Evolutionary conservation across 2,113 vertebrate genomes (phyloP), one percentile per base, ranked within the genome.

Genomic region (Monarcha castaneiventris): DNA sequence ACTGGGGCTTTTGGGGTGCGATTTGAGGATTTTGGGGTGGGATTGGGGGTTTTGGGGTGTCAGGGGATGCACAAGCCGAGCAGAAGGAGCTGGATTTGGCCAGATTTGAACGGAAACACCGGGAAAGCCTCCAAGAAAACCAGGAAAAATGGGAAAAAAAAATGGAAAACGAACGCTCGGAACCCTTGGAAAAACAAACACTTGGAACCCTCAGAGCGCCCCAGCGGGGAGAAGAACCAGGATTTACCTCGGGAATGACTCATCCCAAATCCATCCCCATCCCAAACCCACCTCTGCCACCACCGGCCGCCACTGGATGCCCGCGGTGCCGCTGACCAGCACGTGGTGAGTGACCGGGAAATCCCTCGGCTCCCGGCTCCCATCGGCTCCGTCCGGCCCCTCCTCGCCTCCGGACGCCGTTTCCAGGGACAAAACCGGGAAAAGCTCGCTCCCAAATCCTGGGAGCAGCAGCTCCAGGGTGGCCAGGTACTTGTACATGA

Each of bases 401-500:
- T 93, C 91, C 6, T 97, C 97, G 0, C 97, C 98, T 13, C 98
- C 98, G 0, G 96, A 37, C 10, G 90, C 94, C 12, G 98, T 54
- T 2, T 98, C 95, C 94, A 99, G 77, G 30, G 90, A 84, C 5
- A 96, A 83, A 3, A 96, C 98, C 0, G 87, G 52, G 61, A 99
- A 98, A 1, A 92, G 61, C 95, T 99, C 99, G 0, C 84, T 68
- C 2, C 99, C 99, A 2, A 99, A 99, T 13, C 84, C 41, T 0
- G 98, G 98, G 0, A 98, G 98, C 66, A 99, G 95, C 30, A 97
- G 98, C 89, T 99, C 99, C 7, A 99, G 94, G 0, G 99, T 99
- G 23, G 98, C 98, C 88, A 99, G 91, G 96, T 99, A 99, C 58
- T 99, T 99, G 69, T 98, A 98, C 98, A 99, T 99, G 84, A 99